Conservation (phyloP, 1,140 invertebrate genomes). For the Amphibalanus amphitrite region DNA sequence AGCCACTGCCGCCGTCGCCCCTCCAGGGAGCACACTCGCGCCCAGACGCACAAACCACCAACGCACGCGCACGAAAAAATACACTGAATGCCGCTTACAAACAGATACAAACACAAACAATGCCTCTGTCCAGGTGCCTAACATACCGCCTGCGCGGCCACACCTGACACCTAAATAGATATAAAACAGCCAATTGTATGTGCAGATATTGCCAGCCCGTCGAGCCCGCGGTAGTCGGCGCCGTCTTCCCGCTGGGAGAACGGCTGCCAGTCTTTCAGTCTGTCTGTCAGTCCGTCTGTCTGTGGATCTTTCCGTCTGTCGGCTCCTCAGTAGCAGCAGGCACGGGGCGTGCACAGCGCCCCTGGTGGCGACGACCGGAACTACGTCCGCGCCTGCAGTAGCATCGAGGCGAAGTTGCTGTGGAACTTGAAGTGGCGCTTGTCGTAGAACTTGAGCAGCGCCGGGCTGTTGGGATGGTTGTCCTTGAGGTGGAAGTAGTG, state of each 20-base stretch:
- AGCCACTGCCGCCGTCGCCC: no score
- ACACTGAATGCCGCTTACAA: no score
- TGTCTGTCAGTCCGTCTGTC: background rate
- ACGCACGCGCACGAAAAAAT: no score
- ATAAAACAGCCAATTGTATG: background rate
- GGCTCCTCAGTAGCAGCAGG: background rate
- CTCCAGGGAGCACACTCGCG: background rate
- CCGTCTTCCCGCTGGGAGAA: background rate
- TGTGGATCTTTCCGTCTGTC: background rate
- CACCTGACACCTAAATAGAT: background rate
- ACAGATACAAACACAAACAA: background rate
- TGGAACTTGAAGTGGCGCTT: conserved; percentile 96
- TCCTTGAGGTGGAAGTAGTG: conserved; percentile 92
- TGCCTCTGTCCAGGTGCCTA: background rate
- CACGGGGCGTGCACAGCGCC: background rate
- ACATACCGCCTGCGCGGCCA: background rate
- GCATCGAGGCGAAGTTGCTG: conserved; percentile 83
- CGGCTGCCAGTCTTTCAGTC: no score
- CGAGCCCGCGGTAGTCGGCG: background rate
- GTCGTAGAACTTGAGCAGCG: conserved; percentile 90
- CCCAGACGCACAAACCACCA: no score
- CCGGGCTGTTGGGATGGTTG: conserved; percentile 88
- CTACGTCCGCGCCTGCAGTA: conserved; percentile 35
- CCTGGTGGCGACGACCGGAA: background rate
- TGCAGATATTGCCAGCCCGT: background rate